A percentile compares a stretch with the other conserved stretches of the same genome.
phyloP scores from a whole-genome alignment of 2,797 vertebrate species.

The Macropodus opercularis region DNA sequence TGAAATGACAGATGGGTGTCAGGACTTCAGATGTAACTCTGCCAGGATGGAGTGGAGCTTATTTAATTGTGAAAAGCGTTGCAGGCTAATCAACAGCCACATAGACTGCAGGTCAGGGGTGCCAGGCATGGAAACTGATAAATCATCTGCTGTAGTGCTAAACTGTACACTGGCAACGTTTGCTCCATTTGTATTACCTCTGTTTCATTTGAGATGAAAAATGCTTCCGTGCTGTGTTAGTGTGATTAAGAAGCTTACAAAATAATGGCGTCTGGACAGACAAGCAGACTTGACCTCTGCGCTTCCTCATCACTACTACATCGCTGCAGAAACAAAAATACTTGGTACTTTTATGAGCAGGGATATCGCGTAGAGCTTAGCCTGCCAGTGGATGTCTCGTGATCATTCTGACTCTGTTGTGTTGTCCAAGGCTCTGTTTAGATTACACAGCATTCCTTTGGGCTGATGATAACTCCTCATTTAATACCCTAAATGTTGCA shows the following conservation, averaged over 20 bases:
- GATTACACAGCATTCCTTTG: not conserved
- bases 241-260: conserved; percentile 2
- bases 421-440: no score
- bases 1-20: conserved; percentile 54
- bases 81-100: conserved; percentile 26
- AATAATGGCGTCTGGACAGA: conserved; percentile 8
- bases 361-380: no score
- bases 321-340: no score
- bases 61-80: conserved; percentile 50
- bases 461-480: not conserved
- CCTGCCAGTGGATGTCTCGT: no score
- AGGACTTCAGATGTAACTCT: conserved; percentile 44
- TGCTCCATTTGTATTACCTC: conserved; percentile 5
- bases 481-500: not conserved
- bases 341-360: not conserved
- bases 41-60: conserved; percentile 36
- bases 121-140: conserved; percentile 32
- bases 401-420: not conserved
- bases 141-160: conserved; percentile 17
- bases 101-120: conserved; percentile 19
- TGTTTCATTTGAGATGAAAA: conserved; percentile 23
- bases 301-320: conserved; percentile 4
- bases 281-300: conserved; percentile 16
- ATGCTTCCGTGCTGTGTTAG: not conserved
- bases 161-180: conserved; percentile 19